Percentiles rank a stretch among this genome's conserved stretches.
phyloP scores from a whole-genome alignment of 2,113 vertebrate genomes.

The Plotosus lineatus region DNA sequence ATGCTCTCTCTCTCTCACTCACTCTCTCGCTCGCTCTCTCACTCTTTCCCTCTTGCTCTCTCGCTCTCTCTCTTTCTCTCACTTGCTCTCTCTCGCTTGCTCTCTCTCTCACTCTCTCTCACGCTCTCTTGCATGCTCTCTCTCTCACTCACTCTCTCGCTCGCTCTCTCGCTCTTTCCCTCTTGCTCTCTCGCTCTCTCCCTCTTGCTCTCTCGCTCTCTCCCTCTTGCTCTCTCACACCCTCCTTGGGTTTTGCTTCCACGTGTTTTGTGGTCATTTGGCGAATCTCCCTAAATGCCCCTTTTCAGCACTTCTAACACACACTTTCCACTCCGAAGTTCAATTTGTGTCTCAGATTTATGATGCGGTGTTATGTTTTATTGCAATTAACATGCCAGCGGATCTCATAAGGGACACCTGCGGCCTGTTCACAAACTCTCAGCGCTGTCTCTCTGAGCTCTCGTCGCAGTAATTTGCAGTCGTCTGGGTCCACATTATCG shows the following conservation, averaged over 20 bases:
- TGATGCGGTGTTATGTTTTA: background rate
- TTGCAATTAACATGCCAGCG: slow-evolving; percentile 18
- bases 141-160: no score
- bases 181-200: background rate
- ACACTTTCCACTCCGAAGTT: background rate
- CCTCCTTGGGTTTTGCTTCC: background rate
- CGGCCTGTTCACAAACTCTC: slow-evolving; percentile 24
- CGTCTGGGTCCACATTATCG: slow-evolving; percentile 22
- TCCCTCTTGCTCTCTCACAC: background rate
- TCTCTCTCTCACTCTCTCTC: no score
- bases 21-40: no score
- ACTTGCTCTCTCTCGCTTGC: no score
- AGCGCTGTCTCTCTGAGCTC: slow-evolving; percentile 4
- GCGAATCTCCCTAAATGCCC: background rate
- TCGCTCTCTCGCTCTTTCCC: no score
- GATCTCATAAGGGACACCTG: slow-evolving; percentile 31
- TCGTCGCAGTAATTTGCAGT: slow-evolving; percentile 1
- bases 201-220: background rate
- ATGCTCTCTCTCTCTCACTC: no score
- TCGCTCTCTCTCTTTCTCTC: no score
- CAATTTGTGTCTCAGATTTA: background rate
- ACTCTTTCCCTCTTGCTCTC: no score
- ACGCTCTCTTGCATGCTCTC: no score
- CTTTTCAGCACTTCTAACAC: background rate
- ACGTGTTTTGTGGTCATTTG: no score